These are phyloP conservation scores for Heteromormyrus szaboi DNA, from an alignment of 2,797 vertebrate species.

Conservation along the genomic window DNA sequence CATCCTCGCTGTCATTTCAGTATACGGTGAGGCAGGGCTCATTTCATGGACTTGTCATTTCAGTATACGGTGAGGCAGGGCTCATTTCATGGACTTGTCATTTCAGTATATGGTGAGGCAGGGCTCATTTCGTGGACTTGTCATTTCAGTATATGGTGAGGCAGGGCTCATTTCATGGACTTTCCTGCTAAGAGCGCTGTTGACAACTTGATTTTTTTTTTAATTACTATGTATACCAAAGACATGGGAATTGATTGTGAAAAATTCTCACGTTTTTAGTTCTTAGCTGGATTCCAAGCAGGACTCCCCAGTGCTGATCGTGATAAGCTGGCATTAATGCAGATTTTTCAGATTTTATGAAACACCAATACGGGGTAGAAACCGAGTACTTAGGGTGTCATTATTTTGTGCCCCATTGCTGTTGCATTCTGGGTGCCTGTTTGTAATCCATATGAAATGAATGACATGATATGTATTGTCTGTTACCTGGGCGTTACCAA, in stretches of 20 bases:
- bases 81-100: constrained; percentile 51
- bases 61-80: constrained; percentile 81
- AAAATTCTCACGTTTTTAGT: neutral
- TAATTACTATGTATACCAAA: neutral
- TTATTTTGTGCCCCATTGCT: neutral
- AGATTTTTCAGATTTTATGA: neutral
- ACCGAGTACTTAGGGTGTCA: neutral
- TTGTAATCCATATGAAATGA: neutral
- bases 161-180: neutral
- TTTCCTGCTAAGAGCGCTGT: neutral
- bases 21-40: constrained; percentile 76
- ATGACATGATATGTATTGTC: neutral
- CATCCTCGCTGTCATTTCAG: constrained; percentile 92
- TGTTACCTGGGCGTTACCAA: neutral
- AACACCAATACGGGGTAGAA: neutral
- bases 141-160: constrained; percentile 96
- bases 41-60: constrained; percentile 64
- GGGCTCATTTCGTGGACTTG: constrained; percentile 24
- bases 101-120: constrained; percentile 88
- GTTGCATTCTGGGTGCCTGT: neutral
- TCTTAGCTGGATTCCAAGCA: neutral
- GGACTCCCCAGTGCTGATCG: neutral
- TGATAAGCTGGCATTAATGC: neutral
- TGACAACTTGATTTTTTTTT: neutral
- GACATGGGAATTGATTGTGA: neutral